A percentile compares a stretch with the other conserved stretches of the same genome.
These are phyloP conservation scores for Phycodurus eques DNA, from an alignment of 2,113 vertebrate genomes.

Conservation along the genomic window DNA sequence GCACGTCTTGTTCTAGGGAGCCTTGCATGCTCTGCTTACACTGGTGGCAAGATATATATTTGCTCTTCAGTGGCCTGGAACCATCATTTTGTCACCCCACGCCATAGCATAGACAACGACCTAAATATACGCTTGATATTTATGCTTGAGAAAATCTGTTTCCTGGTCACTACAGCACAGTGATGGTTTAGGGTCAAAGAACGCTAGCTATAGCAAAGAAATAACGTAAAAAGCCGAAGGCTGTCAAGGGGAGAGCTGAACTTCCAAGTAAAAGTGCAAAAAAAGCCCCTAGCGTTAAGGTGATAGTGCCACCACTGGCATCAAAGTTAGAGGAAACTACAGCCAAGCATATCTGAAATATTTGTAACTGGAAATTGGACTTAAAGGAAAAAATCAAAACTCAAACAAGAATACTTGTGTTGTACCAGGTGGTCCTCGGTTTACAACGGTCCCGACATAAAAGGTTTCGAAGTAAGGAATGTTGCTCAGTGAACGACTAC, in stretches of 20 bases:
- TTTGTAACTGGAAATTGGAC: background rate
- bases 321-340: background rate
- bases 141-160: background rate
- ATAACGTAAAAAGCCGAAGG: background rate
- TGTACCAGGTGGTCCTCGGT: too few relatives aligned
- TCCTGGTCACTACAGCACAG: background rate
- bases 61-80: background rate
- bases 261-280: background rate
- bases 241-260: background rate
- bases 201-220: background rate
- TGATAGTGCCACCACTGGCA: background rate
- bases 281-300: background rate
- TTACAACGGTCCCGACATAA: too few relatives aligned
- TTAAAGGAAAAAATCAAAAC: background rate
- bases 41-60: background rate
- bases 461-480: too few relatives aligned
- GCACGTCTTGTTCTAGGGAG: background rate
- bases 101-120: background rate
- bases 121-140: background rate
- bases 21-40: background rate
- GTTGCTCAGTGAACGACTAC: too few relatives aligned
- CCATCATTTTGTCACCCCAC: background rate
- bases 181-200: conserved; percentile 2
- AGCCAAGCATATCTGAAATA: background rate
- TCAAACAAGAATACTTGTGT: too few relatives aligned